These are phyloP conservation scores for Protodeltote pygarga DNA, from an alignment of 2,888 invertebrate species.

Conservation along the genomic window DNA sequence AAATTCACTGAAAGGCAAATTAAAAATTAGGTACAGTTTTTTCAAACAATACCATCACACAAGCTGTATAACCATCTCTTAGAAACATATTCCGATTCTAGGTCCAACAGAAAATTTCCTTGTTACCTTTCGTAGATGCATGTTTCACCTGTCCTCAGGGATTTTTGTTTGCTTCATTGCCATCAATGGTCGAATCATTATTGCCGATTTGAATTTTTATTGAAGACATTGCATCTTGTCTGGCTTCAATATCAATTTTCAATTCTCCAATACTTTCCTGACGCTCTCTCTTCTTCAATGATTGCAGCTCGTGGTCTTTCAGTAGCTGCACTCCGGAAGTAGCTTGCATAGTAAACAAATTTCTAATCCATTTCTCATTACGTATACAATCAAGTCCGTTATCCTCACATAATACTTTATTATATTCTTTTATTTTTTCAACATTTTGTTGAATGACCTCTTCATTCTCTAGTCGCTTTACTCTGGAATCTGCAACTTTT, in stretches of 20 bases:
- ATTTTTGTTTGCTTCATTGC: neutral
- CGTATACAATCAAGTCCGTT: slow-evolving; percentile 46
- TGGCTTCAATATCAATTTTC: slow-evolving; percentile 62
- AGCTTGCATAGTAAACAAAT: slow-evolving; percentile 59
- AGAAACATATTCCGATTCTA: too few relatives aligned
- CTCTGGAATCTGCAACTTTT: slow-evolving; percentile 9
- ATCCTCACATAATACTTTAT: slow-evolving; percentile 44
- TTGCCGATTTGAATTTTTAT: slow-evolving; percentile 60
- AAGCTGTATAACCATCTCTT: too few relatives aligned
- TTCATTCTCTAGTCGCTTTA: slow-evolving; percentile 31
- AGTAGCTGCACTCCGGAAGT: slow-evolving; percentile 58
- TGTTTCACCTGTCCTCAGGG: too few relatives aligned
- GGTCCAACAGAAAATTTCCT: too few relatives aligned
- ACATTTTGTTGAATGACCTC: slow-evolving; percentile 53
- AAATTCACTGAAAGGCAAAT: too few relatives aligned
- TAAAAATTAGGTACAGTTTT: too few relatives aligned
- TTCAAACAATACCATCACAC: too few relatives aligned
- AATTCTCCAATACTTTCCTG: slow-evolving; percentile 52
- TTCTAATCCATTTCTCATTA: slow-evolving; percentile 68
- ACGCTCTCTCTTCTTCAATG: slow-evolving; percentile 47
- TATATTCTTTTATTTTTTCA: slow-evolving; percentile 57
- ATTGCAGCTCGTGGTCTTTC: slow-evolving; percentile 59
- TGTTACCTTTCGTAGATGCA: too few relatives aligned
- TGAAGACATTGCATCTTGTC: slow-evolving; percentile 45
- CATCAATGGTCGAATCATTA: neutral